Evolutionary conservation across 2,888 invertebrate species (phyloP).

Genomic region (Thymelicus sylvestris): DNA sequence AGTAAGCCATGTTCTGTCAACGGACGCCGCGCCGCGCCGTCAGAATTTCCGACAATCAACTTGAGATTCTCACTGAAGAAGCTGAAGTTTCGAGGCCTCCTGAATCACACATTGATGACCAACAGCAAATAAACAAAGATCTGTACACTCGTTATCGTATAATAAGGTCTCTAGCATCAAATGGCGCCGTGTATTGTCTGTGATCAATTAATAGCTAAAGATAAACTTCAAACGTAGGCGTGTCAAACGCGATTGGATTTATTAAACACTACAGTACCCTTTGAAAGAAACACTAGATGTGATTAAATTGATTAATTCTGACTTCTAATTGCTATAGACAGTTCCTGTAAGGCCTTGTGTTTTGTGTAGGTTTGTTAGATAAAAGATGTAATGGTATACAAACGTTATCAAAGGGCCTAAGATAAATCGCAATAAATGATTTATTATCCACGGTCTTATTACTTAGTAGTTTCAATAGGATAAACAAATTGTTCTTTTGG

Average conservation of each 20-base stretch:
- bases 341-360: not conserved
- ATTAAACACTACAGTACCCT: slow-evolving; percentile 3
- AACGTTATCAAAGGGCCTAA: not conserved
- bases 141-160: not conserved
- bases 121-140: no score
- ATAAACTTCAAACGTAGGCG: slow-evolving; percentile 24
- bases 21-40: no score
- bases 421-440: not conserved
- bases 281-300: slow-evolving; percentile 21
- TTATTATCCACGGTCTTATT: no score
- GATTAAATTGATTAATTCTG: slow-evolving; percentile 33
- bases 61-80: no score
- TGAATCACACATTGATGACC: no score
- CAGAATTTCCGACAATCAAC: no score
- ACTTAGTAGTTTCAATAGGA: no score
- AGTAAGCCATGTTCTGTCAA: no score
- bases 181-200: slow-evolving; percentile 23
- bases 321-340: slow-evolving; percentile 14
- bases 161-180: not conserved
- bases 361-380: slow-evolving; percentile 5
- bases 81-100: no score
- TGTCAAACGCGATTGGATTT: slow-evolving; percentile 7
- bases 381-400: not conserved
- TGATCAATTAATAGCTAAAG: slow-evolving; percentile 29
- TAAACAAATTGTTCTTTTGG: no score